phyloP scores from a whole-genome alignment of 30 jellyfish, hydroid and myxozoan genomes.

The Pelagia noctiluca region DNA sequence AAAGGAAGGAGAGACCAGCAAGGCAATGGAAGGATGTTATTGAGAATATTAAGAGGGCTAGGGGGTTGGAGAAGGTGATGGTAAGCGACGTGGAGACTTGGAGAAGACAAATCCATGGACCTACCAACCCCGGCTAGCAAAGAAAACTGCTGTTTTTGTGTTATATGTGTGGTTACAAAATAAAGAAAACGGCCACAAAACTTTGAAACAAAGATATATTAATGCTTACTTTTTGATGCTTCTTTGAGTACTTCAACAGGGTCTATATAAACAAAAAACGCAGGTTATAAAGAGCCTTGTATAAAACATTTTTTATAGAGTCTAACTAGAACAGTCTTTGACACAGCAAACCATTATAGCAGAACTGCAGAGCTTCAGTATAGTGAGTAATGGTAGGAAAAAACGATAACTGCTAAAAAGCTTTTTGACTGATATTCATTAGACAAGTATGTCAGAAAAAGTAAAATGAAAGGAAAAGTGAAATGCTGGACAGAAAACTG shows the following conservation, averaged over 20 bases:
- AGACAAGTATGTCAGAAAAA: too few species aligned
- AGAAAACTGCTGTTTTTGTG: not conserved
- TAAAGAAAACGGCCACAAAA: not conserved
- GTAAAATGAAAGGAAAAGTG: too few species aligned
- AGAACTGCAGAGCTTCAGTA: too few species aligned
- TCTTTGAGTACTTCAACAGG: slow-evolving; percentile 92
- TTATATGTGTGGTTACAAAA: not conserved
- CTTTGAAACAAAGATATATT: not conserved
- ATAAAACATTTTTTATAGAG: not conserved
- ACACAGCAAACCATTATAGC: not conserved
- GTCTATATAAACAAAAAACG: slow-evolving; percentile 50
- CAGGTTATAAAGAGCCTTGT: not conserved
- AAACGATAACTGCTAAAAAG: too few species aligned
- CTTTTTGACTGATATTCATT: too few species aligned
- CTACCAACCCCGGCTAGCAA: not conserved
- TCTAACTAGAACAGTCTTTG: not conserved
- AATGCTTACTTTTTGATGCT: slow-evolving; percentile 86
- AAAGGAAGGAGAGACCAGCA: too few species aligned
- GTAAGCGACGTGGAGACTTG: not conserved
- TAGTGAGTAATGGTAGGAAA: too few species aligned
- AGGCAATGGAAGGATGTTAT: too few species aligned
- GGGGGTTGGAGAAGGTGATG: not conserved
- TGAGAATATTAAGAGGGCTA: not conserved
- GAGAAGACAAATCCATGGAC: not conserved
- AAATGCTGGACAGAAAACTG: too few species aligned